Evolutionary conservation across 2,888 invertebrate species (phyloP).

Genomic region (Monoplex corrugatus): DNA sequence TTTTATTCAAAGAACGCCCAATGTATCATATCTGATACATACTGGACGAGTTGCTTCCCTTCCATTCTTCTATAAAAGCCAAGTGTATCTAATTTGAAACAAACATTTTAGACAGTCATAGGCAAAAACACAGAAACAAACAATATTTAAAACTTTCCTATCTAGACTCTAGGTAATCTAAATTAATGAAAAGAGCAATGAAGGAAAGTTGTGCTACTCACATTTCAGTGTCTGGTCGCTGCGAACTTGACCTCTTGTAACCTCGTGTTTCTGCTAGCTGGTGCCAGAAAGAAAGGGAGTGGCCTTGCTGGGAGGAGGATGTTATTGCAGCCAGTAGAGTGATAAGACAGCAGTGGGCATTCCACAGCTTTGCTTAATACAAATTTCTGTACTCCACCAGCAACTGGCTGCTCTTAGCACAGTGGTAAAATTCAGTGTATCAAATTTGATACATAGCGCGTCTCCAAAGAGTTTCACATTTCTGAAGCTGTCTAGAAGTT

Average conservation of each 20-base stretch:
- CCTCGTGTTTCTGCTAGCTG: not conserved
- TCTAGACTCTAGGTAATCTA: not conserved
- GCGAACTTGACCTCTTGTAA: not conserved
- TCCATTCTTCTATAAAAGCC: not conserved
- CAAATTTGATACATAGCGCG: not conserved
- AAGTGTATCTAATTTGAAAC: not conserved
- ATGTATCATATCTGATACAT: not conserved
- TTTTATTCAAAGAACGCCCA: not conserved
- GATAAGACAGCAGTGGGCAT: not conserved
- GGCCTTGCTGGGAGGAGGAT: not conserved
- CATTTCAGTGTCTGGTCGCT: not conserved
- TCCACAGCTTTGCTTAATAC: not conserved
- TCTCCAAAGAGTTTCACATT: no score
- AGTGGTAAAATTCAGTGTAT: not conserved
- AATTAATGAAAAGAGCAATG: not conserved
- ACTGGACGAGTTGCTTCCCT: constrained; percentile 1
- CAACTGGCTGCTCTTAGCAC: not conserved
- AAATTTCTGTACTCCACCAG: not conserved
- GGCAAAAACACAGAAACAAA: not conserved
- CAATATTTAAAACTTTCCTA: not conserved
- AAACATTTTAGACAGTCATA: not conserved
- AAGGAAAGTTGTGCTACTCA: not conserved
- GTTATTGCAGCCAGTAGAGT: not conserved
- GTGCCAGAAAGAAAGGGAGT: not conserved
- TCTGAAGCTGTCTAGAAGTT: no score